Conservation (phyloP, 2,888 invertebrate species). For the Xestia xanthographa region DNA sequence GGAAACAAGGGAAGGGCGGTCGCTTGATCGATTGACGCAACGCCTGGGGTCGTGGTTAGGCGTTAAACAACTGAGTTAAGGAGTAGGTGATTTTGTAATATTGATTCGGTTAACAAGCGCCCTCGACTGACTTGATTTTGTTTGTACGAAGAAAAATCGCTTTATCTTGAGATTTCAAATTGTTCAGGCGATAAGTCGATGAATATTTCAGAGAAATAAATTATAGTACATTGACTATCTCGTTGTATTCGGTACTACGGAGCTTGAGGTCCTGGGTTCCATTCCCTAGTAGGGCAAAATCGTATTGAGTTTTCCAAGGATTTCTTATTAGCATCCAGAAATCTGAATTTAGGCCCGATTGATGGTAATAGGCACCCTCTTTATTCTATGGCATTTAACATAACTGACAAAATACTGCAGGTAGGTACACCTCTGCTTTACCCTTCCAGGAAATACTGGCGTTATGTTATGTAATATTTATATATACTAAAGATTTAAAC, state of each 20-base stretch:
- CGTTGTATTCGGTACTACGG: background rate
- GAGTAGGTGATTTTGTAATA: conserved; percentile 22
- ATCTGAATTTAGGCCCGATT: no score
- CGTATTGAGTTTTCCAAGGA: background rate
- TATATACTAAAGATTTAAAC: background rate
- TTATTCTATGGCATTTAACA: no score
- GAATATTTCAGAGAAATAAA: conserved; percentile 4
- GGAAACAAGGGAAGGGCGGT: background rate
- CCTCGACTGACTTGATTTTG: background rate
- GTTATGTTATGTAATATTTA: background rate
- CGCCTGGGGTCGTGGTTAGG: background rate
- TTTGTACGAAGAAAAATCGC: conserved; percentile 15
- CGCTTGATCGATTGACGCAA: background rate
- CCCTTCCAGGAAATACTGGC: background rate
- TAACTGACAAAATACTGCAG: background rate
- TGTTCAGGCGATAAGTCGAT: background rate
- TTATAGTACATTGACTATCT: background rate
- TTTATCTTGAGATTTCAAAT: background rate
- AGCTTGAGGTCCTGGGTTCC: background rate
- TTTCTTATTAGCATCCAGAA: background rate
- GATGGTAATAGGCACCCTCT: background rate
- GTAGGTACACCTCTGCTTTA: background rate
- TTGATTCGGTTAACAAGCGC: conserved; percentile 46
- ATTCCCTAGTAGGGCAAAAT: fast-evolving
- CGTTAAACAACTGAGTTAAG: background rate